Evolutionary conservation across 2,888 invertebrate genomes (phyloP), one percentile per base, ranked within the genome.

Genomic region (Phytoseiulus persimilis): DNA sequence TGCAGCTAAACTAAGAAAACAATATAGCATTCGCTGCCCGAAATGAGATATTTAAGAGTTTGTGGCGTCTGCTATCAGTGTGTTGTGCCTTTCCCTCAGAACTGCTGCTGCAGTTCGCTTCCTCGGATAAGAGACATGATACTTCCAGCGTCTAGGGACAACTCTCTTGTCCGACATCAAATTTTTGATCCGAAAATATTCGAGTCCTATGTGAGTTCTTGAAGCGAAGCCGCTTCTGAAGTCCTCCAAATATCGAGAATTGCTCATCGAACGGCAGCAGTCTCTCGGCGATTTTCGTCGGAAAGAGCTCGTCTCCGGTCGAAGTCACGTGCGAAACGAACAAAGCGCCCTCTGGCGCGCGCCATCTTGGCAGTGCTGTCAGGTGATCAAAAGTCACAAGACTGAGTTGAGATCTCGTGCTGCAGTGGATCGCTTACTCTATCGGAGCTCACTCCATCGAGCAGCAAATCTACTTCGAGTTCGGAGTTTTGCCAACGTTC

Each of bases 341-440:
- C 11, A 33, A 6, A 32, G 87, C 87, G 87, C 87, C 87, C 87
- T 31, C 87, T 31, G 6, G 87, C 87, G 87, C 87, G 32, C 87
- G 87, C 87, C 87, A 87, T 87, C 87, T 87, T 87, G 87, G 5
- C 33, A 33, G 5, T 87, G 33, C 87, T 87, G 87, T 87, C 87
- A 87, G 87, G 87, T 87, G 87, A 87, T 87, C 87, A 87, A 87
- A 87, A 87, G 87, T 87, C 87, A 87, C 87, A 87, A 87, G 87
- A 87, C 87, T 45, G n/a, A 87, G 65, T 28, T 2, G 23, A 65
- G 65, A 65, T 65, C 65, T 28, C 65, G 65, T 65, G 65, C 65
- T 65, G 65, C 65, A 65, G 65, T 65, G 65, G 28, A 65, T 65
- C 65, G 65, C 28, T 65, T 28, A 65, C 65, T 23, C 65, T 28